Percentiles rank a stretch among this genome's conserved stretches.
These are phyloP conservation scores for Zaprionus kolodkinae DNA, from an alignment of 1,140 invertebrate genomes.

Conservation along the genomic window DNA sequence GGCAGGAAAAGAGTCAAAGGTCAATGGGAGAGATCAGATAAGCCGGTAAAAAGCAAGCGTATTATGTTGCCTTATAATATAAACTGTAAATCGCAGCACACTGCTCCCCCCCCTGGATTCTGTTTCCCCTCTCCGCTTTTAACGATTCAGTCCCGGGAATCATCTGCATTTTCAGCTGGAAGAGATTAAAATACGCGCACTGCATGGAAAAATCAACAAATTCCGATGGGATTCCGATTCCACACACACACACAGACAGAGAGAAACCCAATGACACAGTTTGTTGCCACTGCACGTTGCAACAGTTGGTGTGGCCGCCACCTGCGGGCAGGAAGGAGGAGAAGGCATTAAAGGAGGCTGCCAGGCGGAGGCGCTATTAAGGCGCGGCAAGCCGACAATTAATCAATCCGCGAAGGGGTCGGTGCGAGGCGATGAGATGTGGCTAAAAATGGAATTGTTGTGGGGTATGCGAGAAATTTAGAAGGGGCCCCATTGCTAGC, in stretches of 20 bases:
- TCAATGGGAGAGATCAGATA: constrained; percentile 42
- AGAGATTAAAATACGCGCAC: constrained; percentile 50
- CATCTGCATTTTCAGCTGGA: constrained; percentile 41
- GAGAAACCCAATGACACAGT: constrained; percentile 73
- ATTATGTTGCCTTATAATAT: constrained; percentile 1
- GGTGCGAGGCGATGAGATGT: constrained; percentile 3
- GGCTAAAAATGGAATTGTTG: constrained; percentile 67
- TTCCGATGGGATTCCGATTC: constrained; percentile 19
- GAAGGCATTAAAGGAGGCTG: constrained; percentile 40
- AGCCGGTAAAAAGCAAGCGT: background rate
- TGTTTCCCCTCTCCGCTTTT: constrained; percentile 16
- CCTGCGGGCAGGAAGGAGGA: background rate
- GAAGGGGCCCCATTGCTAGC: background rate
- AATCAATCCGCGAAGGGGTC: constrained; percentile 16
- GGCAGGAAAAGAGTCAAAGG: constrained; percentile 45
- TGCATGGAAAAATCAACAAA: constrained; percentile 5
- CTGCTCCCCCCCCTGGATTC: background rate
- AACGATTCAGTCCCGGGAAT: constrained; percentile 43
- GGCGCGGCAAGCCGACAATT: constrained; percentile 69
- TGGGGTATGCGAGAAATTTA: constrained; percentile 21
- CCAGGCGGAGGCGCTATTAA: constrained; percentile 55
- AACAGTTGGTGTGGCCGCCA: constrained; percentile 6
- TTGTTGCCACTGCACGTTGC: constrained; percentile 46
- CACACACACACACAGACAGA: background rate
- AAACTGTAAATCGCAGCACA: constrained; percentile 1